Base-by-base conservation (phyloP, 2,797 vertebrate species). In the Anguilla anguilla region DNA sequence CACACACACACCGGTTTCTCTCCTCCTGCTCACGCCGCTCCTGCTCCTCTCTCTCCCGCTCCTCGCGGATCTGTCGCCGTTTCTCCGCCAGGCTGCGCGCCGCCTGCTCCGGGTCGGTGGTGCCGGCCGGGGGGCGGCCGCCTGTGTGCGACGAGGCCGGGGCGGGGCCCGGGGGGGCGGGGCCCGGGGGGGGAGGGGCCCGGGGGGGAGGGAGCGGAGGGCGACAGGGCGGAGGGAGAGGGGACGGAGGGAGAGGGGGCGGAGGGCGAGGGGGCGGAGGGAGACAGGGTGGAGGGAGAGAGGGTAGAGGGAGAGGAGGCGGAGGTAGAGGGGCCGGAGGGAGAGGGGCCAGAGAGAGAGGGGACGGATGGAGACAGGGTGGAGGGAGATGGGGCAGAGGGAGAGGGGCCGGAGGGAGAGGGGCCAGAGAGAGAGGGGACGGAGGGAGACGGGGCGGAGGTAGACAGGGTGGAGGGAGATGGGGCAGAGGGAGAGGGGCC, bases 21-120 rank as follows among this genome's bases (percentile, higher is more conserved):
- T 96, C 96, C 87, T 98, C 97, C 94, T 97, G 97, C 89, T 98
- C 97, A 89, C 92, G 93, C n/a, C 96, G 96, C 91, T 98, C 97
- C 92, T 97, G 97, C 90, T 99, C 98, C 89, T 98, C 98, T 0
- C 96, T 93, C 91, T 99, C 98, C 43, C 98, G 94, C 94, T 98
- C 98, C 94, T 99, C 98, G 0, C 98, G 94, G 0, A 98, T 98
- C 91, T 98, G 97, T 13, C 97, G 94, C 2, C 98, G 97, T 89
- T 98, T 99, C 95, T 98, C 98, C 0, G 98, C 94, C 93, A 99
- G 93, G 81, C 94, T 95, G 0, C 98, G 95, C 2, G 96, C 96
- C 0, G 98, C 98, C 92, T 99, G 98, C 89, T 98, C 98, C 0
- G 96, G 96, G 95, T 99, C 93, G 0, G 96, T 99, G 92, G 98